These are phyloP conservation scores for Ceyx cyanopectus DNA, from an alignment of 2,113 vertebrate species.

Conservation along the genomic window DNA sequence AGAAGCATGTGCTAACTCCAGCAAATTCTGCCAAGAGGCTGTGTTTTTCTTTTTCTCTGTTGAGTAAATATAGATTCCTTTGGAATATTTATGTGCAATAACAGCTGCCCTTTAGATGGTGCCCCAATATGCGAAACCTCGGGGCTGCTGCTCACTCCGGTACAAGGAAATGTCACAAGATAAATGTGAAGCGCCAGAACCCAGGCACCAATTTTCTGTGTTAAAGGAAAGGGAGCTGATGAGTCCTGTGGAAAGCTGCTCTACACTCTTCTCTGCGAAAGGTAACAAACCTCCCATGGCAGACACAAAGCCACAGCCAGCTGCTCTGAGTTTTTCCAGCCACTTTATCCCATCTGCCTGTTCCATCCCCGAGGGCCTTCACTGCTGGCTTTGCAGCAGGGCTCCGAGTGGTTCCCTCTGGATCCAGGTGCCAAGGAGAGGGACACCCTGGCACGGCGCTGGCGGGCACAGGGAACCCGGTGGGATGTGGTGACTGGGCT, in stretches of 20 bases:
- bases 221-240: neutral
- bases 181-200: neutral
- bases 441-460: accelerated
- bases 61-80: neutral
- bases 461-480: accelerated
- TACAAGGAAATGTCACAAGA: neutral
- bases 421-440: neutral
- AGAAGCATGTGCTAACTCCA: neutral
- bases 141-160: accelerated
- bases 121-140: neutral
- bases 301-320: neutral
- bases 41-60: neutral
- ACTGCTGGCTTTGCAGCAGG: neutral
- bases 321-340: neutral
- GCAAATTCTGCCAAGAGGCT: neutral
- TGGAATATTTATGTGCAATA: neutral
- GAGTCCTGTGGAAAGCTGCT: neutral
- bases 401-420: neutral
- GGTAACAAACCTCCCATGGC: neutral
- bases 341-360: neutral
- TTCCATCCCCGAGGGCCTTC: neutral
- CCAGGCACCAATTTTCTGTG: neutral
- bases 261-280: neutral
- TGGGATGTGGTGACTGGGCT: neutral
- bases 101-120: neutral